These are phyloP conservation scores for Melitaea cinxia DNA, from an alignment of 1,140 invertebrate species.

Conservation along the genomic window DNA sequence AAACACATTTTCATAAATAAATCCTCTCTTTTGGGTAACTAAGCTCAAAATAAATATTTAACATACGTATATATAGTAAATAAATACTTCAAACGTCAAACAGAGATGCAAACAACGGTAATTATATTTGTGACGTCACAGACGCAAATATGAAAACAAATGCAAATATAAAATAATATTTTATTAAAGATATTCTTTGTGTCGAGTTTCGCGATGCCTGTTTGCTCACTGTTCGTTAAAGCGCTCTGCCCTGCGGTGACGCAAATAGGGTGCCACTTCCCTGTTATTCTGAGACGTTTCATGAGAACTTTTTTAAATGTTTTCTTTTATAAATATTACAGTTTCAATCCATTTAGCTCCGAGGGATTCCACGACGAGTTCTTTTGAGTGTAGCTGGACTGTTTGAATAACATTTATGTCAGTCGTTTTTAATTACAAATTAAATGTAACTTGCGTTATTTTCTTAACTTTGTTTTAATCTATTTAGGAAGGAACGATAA, in stretches of 20 bases:
- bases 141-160: neutral
- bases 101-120: neutral
- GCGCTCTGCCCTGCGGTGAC: conserved; percentile 10
- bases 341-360: neutral
- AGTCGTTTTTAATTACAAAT: neutral
- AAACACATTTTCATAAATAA: no score
- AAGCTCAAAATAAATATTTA: no score
- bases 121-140: neutral
- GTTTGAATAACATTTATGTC: neutral
- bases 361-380: neutral
- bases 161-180: conserved; percentile 4
- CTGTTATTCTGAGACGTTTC: neutral
- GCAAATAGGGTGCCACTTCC: conserved; percentile 14
- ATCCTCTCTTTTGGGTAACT: no score
- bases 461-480: no score
- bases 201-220: conserved; percentile 20
- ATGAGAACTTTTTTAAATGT: conserved; percentile 1
- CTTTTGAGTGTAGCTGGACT: neutral
- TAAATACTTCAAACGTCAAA: no score
- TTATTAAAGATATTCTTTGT: neutral
- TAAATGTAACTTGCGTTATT: no score
- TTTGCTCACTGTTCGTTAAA: conserved; percentile 23
- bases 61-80: no score
- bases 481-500: no score
- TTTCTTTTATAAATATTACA: conserved; percentile 7